Evolutionary conservation across 2,797 vertebrate species (phyloP).

Genomic region (Lophius americanus): DNA sequence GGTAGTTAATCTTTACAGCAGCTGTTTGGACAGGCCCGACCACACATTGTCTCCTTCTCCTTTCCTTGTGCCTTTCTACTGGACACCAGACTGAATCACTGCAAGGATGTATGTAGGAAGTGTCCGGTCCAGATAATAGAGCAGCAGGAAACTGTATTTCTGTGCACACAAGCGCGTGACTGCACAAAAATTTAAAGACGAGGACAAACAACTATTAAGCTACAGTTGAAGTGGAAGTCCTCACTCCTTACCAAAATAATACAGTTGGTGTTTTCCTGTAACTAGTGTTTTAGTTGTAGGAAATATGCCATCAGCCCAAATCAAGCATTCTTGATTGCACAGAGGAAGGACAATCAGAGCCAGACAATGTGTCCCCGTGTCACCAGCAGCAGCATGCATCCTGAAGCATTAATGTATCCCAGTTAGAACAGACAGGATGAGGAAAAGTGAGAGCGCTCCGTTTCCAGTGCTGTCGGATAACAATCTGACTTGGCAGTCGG

Average conservation of each 20-base stretch:
- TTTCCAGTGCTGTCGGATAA: conserved; percentile 55
- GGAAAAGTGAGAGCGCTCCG: conserved; percentile 29
- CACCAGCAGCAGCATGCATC: conserved; percentile 39
- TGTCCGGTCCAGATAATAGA: conserved; percentile 45
- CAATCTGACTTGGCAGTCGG: conserved; percentile 60
- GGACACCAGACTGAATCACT: conserved; percentile 30
- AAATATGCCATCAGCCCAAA: conserved; percentile 48
- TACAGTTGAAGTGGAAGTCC: conserved; percentile 10
- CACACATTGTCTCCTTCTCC: conserved; percentile 15
- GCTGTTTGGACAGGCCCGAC: conserved; percentile 55
- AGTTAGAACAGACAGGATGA: conserved; percentile 48
- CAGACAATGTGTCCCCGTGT: conserved; percentile 51
- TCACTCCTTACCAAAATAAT: conserved; percentile 43
- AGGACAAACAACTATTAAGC: conserved; percentile 16
- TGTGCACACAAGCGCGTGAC: conserved; percentile 11
- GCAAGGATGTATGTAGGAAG: conserved; percentile 46
- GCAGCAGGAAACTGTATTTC: conserved; percentile 33
- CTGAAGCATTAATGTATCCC: conserved; percentile 50
- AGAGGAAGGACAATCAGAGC: conserved; percentile 68
- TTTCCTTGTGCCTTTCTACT: conserved; percentile 30
- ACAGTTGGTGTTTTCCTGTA: conserved; percentile 7
- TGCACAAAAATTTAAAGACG: conserved; percentile 13
- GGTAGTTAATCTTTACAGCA: conserved; percentile 55
- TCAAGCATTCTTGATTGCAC: conserved; percentile 60
- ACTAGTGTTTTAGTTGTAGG: conserved; percentile 45